Conservation (phyloP, 30 jellyfish, hydroid and myxozoan species). For the Turritopsis rubra region DNA sequence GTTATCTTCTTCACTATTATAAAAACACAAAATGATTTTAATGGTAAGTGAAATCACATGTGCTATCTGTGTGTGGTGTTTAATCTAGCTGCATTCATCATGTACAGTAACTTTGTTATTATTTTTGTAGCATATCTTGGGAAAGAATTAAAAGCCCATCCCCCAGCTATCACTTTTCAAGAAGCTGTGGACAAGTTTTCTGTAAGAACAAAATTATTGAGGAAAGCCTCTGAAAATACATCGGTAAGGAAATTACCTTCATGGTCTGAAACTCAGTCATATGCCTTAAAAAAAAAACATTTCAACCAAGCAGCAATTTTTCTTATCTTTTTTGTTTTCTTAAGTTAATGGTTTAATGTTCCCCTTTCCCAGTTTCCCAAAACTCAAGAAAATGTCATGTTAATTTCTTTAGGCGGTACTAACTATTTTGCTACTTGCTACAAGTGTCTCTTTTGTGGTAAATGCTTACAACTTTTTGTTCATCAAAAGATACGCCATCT, state of each 20-base stretch:
- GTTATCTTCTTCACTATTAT: conserved; percentile 19
- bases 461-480: conserved; percentile 43
- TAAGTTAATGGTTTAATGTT: background rate
- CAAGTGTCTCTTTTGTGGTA: conserved; percentile 43
- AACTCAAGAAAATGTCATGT: too few species aligned
- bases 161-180: conserved; percentile 25
- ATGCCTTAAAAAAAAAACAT: background rate
- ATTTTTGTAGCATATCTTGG: conserved; percentile 20
- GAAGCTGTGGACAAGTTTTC: conserved; percentile 35
- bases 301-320: background rate
- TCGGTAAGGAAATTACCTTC: conserved; percentile 14
- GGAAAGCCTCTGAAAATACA: conserved; percentile 29
- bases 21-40: conserved; percentile 10
- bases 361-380: too few species aligned
- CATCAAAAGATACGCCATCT: conserved; percentile 31
- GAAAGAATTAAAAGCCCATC: conserved; percentile 27
- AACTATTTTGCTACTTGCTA: conserved; percentile 18
- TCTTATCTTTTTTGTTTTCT: background rate
- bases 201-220: conserved; percentile 15
- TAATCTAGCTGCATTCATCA: too few species aligned
- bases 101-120: too few species aligned
- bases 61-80: background rate
- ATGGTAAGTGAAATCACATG: conserved; percentile 17
- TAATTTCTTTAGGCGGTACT: conserved; percentile 24
- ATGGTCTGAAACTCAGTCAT: background rate